Percentiles rank a stretch among this genome's conserved stretches.
Conservation (phyloP, 2,888 invertebrate genomes). For the Melanotus villosus region DNA sequence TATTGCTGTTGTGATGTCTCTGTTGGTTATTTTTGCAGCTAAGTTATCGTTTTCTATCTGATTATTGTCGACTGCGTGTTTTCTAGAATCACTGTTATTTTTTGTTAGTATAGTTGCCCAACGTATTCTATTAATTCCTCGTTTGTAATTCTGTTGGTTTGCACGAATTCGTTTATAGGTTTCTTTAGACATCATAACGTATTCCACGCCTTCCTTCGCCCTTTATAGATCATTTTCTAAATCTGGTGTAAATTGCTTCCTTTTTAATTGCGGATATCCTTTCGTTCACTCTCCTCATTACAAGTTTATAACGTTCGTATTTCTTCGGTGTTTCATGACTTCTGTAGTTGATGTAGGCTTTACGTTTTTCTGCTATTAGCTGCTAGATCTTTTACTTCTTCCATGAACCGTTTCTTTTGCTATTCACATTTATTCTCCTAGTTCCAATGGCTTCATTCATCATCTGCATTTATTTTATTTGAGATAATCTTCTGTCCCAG, state of each 20-base stretch:
- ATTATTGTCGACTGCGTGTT: background rate
- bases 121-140: no score
- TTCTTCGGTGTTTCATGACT: no score
- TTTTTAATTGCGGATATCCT: background rate
- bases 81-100: background rate
- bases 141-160: no score
- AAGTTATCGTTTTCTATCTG: no score
- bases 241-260: no score
- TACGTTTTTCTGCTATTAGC: background rate
- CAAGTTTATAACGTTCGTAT: no score
- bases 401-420: background rate
- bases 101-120: background rate
- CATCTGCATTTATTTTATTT: background rate
- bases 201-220: background rate
- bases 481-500: background rate
- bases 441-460: background rate
- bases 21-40: background rate
- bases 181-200: no score
- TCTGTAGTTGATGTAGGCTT: background rate
- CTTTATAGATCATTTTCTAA: background rate
- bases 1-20: background rate
- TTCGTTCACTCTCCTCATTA: no score
- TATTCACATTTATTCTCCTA: background rate
- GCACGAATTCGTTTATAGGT: background rate
- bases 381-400: background rate